Conservation (phyloP, 2,797 vertebrate genomes). For the Jordanella pulchra region DNA sequence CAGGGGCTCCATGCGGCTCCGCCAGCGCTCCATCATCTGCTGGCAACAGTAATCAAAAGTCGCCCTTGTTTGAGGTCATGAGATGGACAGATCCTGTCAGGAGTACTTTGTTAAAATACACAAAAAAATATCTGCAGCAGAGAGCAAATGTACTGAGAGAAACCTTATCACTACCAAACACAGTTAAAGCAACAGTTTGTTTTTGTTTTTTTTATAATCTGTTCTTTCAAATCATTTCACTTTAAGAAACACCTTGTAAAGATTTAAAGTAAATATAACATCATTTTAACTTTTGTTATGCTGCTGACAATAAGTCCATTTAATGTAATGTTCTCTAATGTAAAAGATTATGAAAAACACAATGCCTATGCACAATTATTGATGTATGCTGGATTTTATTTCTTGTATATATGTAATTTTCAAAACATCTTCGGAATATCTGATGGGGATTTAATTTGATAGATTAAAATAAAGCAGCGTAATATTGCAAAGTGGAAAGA, state of each 20-base stretch:
- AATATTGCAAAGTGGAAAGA: neutral
- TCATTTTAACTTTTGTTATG: neutral
- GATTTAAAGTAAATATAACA: neutral
- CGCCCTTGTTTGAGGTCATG: conserved; percentile 25
- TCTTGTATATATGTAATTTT: neutral
- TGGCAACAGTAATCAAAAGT: conserved; percentile 31
- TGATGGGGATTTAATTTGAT: neutral
- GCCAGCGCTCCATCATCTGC: conserved; percentile 8
- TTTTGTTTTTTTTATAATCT: neutral
- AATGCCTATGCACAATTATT: neutral
- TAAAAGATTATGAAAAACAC: neutral
- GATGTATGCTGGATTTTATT: neutral
- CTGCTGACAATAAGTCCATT: neutral
- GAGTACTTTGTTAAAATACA: neutral
- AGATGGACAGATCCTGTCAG: conserved; percentile 22
- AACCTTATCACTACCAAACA: neutral
- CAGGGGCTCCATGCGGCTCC: neutral
- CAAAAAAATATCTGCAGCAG: conserved; percentile 19
- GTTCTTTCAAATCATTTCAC: neutral
- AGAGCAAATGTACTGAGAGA: neutral
- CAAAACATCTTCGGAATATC: neutral
- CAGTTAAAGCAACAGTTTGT: neutral
- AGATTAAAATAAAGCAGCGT: neutral
- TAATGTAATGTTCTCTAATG: neutral
- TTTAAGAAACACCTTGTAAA: neutral